phyloP scores from a whole-genome alignment of 2,888 invertebrate genomes.

The Caenorhabditis sp. region DNA sequence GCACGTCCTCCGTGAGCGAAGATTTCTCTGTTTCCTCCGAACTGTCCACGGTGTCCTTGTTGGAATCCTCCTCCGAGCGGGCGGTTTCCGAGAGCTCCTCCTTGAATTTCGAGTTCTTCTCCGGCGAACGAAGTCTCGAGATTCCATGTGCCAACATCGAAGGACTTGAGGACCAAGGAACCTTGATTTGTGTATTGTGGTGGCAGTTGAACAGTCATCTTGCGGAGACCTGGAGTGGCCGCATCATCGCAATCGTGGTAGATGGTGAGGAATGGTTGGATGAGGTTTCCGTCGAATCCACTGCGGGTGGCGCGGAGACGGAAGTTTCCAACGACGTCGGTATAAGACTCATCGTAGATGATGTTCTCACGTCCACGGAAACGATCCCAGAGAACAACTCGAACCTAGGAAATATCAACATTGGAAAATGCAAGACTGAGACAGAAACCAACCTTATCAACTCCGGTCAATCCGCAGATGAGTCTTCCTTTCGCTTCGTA shows the following conservation, averaged over 20 bases:
- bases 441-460: slow-evolving; percentile 46
- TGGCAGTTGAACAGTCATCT: slow-evolving; percentile 67
- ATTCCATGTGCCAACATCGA: slow-evolving; percentile 67
- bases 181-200: slow-evolving; percentile 64
- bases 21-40: slow-evolving; percentile 51
- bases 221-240: slow-evolving; percentile 60
- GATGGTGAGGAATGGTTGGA: slow-evolving; percentile 63
- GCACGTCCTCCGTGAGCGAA: slow-evolving; percentile 45
- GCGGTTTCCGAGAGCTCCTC: slow-evolving; percentile 44
- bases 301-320: slow-evolving; percentile 49
- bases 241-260: slow-evolving; percentile 65
- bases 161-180: slow-evolving; percentile 51
- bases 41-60: slow-evolving; percentile 47
- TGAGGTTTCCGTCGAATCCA: slow-evolving; percentile 44
- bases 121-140: slow-evolving; percentile 65
- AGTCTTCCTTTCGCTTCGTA: slow-evolving; percentile 65
- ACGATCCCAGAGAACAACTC: slow-evolving; percentile 63
- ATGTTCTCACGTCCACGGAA: slow-evolving; percentile 59
- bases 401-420: slow-evolving; percentile 41
- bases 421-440: background rate
- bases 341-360: slow-evolving; percentile 55
- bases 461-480: slow-evolving; percentile 55
- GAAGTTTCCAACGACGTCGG: slow-evolving; percentile 62
- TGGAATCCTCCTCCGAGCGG: slow-evolving; percentile 50
- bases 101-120: slow-evolving; percentile 57